A percentile compares a stretch with the other conserved stretches of the same genome.
Conservation (phyloP, 2,113 vertebrate species). For the Campylorhamphus procurvoides region DNA sequence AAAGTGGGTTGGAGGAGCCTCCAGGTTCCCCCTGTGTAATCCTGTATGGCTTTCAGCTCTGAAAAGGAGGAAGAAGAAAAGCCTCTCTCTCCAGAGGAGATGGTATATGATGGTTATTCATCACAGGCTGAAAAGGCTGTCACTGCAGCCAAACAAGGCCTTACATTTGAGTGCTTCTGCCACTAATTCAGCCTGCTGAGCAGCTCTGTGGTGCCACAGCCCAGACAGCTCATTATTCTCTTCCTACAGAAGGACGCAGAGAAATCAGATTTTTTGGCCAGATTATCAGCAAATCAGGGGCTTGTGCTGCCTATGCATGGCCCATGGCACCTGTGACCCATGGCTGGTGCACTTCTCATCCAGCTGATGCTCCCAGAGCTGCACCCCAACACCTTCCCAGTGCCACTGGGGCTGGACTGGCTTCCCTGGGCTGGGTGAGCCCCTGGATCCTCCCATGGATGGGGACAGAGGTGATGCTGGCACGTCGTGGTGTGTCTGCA, state of each 20-base stretch:
- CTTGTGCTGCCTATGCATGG: accelerated
- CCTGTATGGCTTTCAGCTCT: not conserved
- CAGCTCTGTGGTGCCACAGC: not conserved
- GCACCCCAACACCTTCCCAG: not conserved
- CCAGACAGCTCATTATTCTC: accelerated
- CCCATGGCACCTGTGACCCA: accelerated
- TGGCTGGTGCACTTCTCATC: accelerated
- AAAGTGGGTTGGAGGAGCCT: accelerated
- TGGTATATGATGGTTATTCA: not conserved
- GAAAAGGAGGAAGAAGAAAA: not conserved
- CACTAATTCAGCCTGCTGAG: not conserved
- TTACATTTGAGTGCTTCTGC: not conserved
- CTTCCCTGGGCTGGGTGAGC: not conserved
- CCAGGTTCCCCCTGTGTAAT: not conserved
- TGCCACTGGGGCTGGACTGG: accelerated
- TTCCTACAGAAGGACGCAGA: not conserved
- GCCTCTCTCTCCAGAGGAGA: not conserved
- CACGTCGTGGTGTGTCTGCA: not conserved
- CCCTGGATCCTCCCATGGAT: not conserved
- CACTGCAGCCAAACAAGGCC: not conserved
- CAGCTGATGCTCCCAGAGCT: accelerated
- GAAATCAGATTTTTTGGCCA: not conserved
- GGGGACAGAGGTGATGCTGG: too few species aligned
- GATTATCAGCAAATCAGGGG: not conserved
- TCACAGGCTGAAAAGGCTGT: not conserved